phyloP scores from a whole-genome alignment of 2,888 invertebrate genomes.

The Gnatocerus cornutus region DNA sequence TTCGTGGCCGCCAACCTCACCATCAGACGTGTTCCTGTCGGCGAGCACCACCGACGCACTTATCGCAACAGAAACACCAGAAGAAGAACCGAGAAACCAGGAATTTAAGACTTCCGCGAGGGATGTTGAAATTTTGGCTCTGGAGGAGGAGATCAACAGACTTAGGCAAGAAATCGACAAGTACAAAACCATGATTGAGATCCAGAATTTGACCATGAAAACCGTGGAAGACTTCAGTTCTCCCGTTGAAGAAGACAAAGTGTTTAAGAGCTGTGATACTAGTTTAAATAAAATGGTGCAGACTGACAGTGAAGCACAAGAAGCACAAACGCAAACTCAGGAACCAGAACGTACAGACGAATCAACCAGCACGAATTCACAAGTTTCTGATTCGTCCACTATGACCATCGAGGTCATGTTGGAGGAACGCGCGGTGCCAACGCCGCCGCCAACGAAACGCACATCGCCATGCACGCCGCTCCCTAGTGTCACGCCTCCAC shows the following conservation, averaged over 20 bases:
- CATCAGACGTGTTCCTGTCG: conserved; percentile 59
- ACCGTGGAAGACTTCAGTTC: conserved; percentile 73
- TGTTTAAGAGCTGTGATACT: conserved; percentile 62
- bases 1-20: conserved; percentile 81
- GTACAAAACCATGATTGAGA: conserved; percentile 75
- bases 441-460: conserved; percentile 59
- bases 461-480: conserved; percentile 32
- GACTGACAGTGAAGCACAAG: conserved; percentile 49
- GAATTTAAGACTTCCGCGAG: conserved; percentile 64
- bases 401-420: conserved; percentile 24
- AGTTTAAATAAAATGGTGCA: conserved; percentile 51
- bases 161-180: conserved; percentile 75
- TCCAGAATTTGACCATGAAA: conserved; percentile 74
- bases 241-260: conserved; percentile 66
- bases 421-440: conserved; percentile 61
- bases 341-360: conserved; percentile 39
- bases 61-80: conserved; percentile 51
- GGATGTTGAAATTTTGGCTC: conserved; percentile 66
- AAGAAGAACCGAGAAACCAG: conserved; percentile 35
- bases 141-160: conserved; percentile 73
- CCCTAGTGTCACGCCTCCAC: conserved; percentile 41
- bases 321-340: conserved; percentile 51
- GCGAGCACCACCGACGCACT: conserved; percentile 58
- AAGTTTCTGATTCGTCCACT: conserved; percentile 44
- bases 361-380: conserved; percentile 27